Evolutionary conservation across 2,113 vertebrate species (phyloP), one percentile per base, ranked within the genome.

Genomic region (Polypterus senegalus): DNA sequence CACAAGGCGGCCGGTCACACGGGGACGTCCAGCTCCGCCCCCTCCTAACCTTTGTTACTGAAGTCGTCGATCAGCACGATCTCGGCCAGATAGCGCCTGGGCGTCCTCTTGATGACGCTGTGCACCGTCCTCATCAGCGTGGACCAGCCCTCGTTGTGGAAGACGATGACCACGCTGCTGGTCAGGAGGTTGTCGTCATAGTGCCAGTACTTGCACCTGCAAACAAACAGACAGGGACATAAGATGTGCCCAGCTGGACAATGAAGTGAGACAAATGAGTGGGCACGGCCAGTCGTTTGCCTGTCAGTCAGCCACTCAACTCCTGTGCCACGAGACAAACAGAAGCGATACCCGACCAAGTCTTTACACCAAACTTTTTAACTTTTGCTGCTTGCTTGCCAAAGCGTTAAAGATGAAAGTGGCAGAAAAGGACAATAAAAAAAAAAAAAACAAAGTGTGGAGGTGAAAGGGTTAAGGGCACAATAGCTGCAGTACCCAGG

Each of bases 131-230:
- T 84, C 87, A 90, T 88, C 65, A 90, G 86, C 0, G 88, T 90
- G 49, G 88, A 90, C 88, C 88, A 90, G 3, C 88, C 88, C 71
- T 90, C 88, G 6, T 90, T 90, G 59, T 90, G 88, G 78, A 90
- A 89, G 72, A 90, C 88, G 47, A 90, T 88, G 68, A 90, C 65
- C 9, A 89, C 69, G 0, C 88, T 90, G 65, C 87, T 80, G 10
- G 87, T 88, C 56, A 89, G 86, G 66, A 90, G 69, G 63, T 83
- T 88, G 9, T 86, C 87, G 43, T 89, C 87, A 43, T 89, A 90
- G 66, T 89, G 76, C 88, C 88, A 90, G 61, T 83, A 84, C 60
- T 80, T 90, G 83, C 88, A 90, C n/a, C 88, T 90, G 79, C 9
- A 69, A 4, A 10, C 7, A 4, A 52, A 10, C 7, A 3, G 10